Conservation (phyloP, 2,113 vertebrate genomes). For the Heterocephalus glaber region DNA sequence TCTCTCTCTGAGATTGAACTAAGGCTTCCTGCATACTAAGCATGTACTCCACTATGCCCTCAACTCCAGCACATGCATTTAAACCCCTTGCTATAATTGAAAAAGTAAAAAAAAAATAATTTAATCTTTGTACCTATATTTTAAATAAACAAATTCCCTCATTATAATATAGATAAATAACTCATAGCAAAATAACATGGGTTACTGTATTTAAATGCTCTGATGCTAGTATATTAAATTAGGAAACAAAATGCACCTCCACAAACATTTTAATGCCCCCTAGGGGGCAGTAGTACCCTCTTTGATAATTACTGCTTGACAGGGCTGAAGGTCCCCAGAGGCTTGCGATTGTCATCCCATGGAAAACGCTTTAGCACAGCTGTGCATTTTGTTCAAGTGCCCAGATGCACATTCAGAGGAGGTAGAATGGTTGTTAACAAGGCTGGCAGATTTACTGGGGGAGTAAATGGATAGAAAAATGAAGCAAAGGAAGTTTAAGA, state of each 20-base stretch:
- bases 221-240: not conserved
- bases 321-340: accelerated
- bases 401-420: not conserved
- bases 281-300: not conserved
- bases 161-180: not conserved
- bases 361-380: not conserved
- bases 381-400: not conserved
- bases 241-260: not conserved
- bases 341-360: not conserved
- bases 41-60: not conserved
- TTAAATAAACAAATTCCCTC: not conserved
- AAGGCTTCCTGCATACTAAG: not conserved
- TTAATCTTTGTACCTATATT: not conserved
- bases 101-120: conserved; percentile 2
- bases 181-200: not conserved
- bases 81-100: not conserved
- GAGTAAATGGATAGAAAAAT: not conserved
- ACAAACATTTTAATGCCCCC: not conserved
- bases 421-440: not conserved
- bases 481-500: not conserved
- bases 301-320: not conserved
- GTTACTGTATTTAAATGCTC: not conserved
- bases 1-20: not conserved
- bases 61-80: not conserved
- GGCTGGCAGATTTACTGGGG: not conserved